Evolutionary conservation across 2,888 invertebrate species (phyloP).

Genomic region (Scrobipalpa costella): DNA sequence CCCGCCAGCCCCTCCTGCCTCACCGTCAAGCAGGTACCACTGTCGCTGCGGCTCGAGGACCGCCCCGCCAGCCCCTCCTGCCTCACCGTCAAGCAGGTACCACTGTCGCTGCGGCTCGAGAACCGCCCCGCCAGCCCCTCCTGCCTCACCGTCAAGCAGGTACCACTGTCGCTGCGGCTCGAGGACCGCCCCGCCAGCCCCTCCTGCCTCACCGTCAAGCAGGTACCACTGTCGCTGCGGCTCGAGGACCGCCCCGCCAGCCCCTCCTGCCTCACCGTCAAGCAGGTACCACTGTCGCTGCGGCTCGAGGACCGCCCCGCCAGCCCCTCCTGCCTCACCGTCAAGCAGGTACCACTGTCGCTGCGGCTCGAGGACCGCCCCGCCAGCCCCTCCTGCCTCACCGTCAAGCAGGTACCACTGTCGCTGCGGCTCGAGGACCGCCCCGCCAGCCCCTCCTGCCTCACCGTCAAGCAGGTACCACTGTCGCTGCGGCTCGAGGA

Average conservation of each 20-base stretch:
- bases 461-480: slow-evolving; percentile 90
- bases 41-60: slow-evolving; percentile 91
- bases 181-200: slow-evolving; percentile 92
- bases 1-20: slow-evolving; percentile 92
- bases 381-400: slow-evolving; percentile 90
- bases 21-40: slow-evolving; percentile 89
- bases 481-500: slow-evolving; percentile 91
- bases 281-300: slow-evolving; percentile 89
- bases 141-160: slow-evolving; percentile 91
- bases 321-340: slow-evolving; percentile 92
- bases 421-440: slow-evolving; percentile 91
- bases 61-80: slow-evolving; percentile 91
- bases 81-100: slow-evolving; percentile 91
- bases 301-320: slow-evolving; percentile 90
- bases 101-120: slow-evolving; percentile 89
- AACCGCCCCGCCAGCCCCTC: slow-evolving; percentile 91
- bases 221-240: slow-evolving; percentile 88
- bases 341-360: slow-evolving; percentile 88
- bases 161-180: slow-evolving; percentile 87
- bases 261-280: slow-evolving; percentile 92
- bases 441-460: slow-evolving; percentile 90
- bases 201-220: slow-evolving; percentile 92
- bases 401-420: slow-evolving; percentile 89
- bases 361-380: slow-evolving; percentile 92
- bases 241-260: slow-evolving; percentile 90